Base-by-base conservation (phyloP, 2,113 vertebrate genomes). In the Polypterus senegalus region DNA sequence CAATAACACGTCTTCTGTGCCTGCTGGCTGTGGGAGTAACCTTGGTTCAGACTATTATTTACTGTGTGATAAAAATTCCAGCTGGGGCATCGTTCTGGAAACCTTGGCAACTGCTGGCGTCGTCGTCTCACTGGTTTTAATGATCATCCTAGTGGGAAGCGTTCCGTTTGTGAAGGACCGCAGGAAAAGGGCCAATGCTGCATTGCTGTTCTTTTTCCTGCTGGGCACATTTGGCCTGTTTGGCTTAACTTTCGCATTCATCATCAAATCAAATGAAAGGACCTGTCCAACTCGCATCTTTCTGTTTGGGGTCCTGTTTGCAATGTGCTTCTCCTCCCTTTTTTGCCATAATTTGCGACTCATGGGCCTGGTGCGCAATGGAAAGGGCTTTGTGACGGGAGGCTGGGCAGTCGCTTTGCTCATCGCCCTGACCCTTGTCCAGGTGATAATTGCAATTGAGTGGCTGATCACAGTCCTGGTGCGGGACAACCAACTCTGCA, bases 41-140 rank as follows among this genome's bases (percentile, higher is more conserved):
- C 76, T 92, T 8, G 0, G 9, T 2, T 8, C 57, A 1, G 67
- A 73, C 58, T 97, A 89, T 65, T 47, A 76, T 47, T 82, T 71
- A 48, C 88, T 98, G 9, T 97, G 94, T 61, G 81, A 93, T 66
- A 72, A 51, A 0, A 43, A 66, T 2, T 61, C 61, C 0, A 72
- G 66, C 0, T 97, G 94, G 94, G 94, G 92, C 1, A 90, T 97
- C 2, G 79, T 92, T 3, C 54, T 92, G 60, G 92, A 95, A 70
- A 76, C 87, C 0, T 43, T 96, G 72, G 87, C 89, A 2, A 68
- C 86, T 0, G 62, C 79, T 0, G 94, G 94, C 4, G 75, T 86
- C 27, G 65, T 92, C 27, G 54, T 83, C 67, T 82, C 85, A 1
- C 7, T 84, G 8, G 74, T 46, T 11, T 85, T 92, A 63, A 75